These are phyloP conservation scores for Synaphobranchus kaupii DNA, from an alignment of 2,797 vertebrate species.

Conservation along the genomic window DNA sequence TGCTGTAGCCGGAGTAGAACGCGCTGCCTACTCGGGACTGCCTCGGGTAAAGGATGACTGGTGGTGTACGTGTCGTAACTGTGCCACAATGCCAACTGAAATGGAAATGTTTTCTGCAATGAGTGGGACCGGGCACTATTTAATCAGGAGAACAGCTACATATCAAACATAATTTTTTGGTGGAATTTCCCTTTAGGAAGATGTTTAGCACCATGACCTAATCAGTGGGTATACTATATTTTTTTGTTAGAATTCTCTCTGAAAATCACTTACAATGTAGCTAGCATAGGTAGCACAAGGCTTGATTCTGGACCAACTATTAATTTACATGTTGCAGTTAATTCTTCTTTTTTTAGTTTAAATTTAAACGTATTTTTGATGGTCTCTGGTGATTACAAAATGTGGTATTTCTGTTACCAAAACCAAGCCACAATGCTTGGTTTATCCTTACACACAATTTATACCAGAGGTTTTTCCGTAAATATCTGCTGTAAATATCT, in stretches of 20 bases:
- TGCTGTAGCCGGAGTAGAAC: too few species aligned
- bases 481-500: background rate
- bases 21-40: too few species aligned
- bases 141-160: too few species aligned
- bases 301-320: background rate
- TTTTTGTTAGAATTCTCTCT: background rate
- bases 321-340: background rate
- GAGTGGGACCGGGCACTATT: too few species aligned
- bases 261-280: background rate
- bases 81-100: too few species aligned
- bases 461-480: background rate
- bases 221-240: slow-evolving; percentile 13
- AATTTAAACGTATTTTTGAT: background rate
- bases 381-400: background rate
- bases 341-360: background rate
- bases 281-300: background rate
- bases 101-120: too few species aligned
- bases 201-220: slow-evolving; percentile 47
- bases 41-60: too few species aligned
- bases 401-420: background rate
- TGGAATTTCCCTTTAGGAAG: slow-evolving; percentile 31
- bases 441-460: background rate
- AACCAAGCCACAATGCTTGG: background rate
- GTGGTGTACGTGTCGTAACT: too few species aligned
- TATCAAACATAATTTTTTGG: too few species aligned